These are phyloP conservation scores for Malthinus seriepunctatus DNA, from an alignment of 2,888 invertebrate species.

Conservation along the genomic window DNA sequence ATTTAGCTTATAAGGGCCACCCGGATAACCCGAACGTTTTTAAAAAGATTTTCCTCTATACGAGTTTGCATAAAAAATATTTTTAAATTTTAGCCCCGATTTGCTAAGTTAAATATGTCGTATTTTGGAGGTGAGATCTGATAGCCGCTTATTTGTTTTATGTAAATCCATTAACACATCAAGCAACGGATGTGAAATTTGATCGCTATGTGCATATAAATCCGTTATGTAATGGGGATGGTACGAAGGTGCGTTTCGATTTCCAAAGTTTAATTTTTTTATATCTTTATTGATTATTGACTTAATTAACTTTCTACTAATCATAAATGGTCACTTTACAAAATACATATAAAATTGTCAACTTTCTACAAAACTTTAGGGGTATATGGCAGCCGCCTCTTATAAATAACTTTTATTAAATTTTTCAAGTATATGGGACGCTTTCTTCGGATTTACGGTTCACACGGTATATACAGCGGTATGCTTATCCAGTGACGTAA, in stretches of 20 bases:
- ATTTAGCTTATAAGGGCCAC: conserved; percentile 31
- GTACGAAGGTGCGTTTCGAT: neutral
- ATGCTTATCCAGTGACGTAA: no score
- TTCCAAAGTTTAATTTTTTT: conserved; percentile 2
- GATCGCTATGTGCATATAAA: conserved; percentile 29
- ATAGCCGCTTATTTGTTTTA: conserved; percentile 37
- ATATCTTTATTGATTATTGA: neutral
- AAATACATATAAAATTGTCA: no score
- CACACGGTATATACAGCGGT: no score
- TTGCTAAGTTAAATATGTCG: neutral
- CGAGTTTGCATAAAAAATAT: no score
- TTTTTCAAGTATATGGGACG: no score
- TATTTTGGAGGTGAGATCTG: conserved; percentile 4
- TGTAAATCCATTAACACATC: conserved; percentile 48
- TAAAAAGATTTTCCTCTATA: conserved; percentile 1
- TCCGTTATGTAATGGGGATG: conserved; percentile 23
- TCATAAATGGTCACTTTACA: no score
- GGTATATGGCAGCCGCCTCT: no score
- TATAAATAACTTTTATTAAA: no score
- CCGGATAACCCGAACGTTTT: conserved; percentile 21
- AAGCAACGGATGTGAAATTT: conserved; percentile 43
- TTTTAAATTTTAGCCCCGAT: neutral
- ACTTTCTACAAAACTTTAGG: no score
- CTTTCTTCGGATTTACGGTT: no score
- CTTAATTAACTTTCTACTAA: no score